These are phyloP conservation scores for Enteromius treurensis DNA, from an alignment of 2,797 vertebrate genomes.

Conservation along the genomic window DNA sequence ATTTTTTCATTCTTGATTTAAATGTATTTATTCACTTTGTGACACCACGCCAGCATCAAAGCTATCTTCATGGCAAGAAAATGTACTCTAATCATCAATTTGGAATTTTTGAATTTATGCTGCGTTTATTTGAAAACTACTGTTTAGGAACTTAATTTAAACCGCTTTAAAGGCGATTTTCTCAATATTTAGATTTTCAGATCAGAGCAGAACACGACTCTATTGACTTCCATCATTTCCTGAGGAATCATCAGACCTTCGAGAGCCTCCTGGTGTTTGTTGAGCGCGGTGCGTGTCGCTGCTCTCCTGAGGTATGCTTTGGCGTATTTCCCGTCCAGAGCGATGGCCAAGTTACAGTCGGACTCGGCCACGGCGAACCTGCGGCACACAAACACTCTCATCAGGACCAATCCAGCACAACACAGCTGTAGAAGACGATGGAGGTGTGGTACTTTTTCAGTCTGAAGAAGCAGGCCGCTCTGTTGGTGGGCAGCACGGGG, in stretches of 20 bases:
- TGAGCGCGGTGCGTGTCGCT: constrained; percentile 83
- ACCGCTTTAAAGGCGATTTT: too few species aligned
- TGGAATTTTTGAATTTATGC: neutral
- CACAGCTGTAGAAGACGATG: neutral
- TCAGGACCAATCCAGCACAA: neutral
- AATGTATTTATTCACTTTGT: neutral
- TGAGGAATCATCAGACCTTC: constrained; percentile 78
- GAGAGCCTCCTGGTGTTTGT: constrained; percentile 84
- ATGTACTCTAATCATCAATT: neutral
- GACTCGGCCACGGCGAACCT: constrained; percentile 95
- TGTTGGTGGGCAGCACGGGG: constrained; percentile 91
- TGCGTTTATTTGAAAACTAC: neutral
- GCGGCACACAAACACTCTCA: neutral
- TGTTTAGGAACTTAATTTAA: neutral
- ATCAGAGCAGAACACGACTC: neutral
- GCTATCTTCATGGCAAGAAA: too few species aligned
- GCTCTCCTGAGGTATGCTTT: constrained; percentile 90
- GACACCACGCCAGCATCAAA: too few species aligned
- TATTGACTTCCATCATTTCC: neutral
- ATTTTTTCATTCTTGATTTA: neutral
- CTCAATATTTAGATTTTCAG: neutral
- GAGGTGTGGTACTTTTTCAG: constrained; percentile 83
- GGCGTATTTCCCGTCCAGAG: constrained; percentile 84
- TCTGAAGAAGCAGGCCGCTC: constrained; percentile 89
- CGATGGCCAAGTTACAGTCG: constrained; percentile 93